Conservation (phyloP, 2,113 vertebrate species). For the Corydoras sp. region DNA sequence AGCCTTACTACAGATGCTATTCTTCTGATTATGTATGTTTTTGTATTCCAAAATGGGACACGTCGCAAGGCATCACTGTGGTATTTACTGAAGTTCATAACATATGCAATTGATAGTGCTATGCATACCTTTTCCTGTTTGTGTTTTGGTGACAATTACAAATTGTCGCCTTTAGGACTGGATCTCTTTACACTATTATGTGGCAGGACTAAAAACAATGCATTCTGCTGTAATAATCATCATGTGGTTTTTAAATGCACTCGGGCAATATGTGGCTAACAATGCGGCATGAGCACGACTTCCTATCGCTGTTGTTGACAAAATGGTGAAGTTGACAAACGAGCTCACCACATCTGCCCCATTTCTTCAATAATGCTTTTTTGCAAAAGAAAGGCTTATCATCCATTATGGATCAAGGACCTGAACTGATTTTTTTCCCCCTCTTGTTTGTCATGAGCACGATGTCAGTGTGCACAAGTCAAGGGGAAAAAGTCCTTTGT, state of each 20-base stretch:
- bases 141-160: slow-evolving; percentile 21
- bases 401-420: slow-evolving; percentile 73
- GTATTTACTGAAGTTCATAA: too few species aligned
- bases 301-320: slow-evolving; percentile 51
- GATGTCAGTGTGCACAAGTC: slow-evolving; percentile 72
- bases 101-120: too few species aligned
- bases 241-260: slow-evolving; percentile 20
- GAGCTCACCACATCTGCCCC: slow-evolving; percentile 53
- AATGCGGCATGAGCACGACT: slow-evolving; percentile 37
- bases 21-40: too few species aligned
- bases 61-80: too few species aligned
- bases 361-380: slow-evolving; percentile 67
- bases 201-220: slow-evolving; percentile 18
- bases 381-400: slow-evolving; percentile 58
- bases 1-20: too few species aligned
- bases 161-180: slow-evolving; percentile 15
- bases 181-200: not conserved
- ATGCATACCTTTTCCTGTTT: too few species aligned
- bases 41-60: too few species aligned
- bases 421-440: slow-evolving; percentile 39
- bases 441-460: slow-evolving; percentile 70
- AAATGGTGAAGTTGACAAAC: slow-evolving; percentile 59
- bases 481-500: slow-evolving; percentile 73
- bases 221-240: slow-evolving; percentile 30
- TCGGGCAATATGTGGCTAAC: slow-evolving; percentile 39